Evolutionary conservation across 2,797 vertebrate species (phyloP), one percentile per base, ranked within the genome.

Genomic region (Cyprinella venusta): DNA sequence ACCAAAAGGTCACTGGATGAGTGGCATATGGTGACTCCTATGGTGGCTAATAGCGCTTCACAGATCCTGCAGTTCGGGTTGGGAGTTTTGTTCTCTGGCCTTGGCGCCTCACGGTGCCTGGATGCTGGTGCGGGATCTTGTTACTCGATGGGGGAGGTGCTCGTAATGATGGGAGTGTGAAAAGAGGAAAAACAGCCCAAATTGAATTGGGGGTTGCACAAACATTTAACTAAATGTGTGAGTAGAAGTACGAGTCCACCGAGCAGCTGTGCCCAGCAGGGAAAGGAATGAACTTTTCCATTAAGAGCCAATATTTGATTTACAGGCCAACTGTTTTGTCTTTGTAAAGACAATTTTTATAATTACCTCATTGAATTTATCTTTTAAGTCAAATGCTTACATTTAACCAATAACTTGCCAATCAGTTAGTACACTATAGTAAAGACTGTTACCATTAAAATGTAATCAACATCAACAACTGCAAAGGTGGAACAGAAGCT

Each of bases 111-210:
- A 50, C 71, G 77, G 65, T 79, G 77, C 79, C 74, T 79, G 50
- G 85, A 87, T 85, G 77, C 78, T 79, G 87, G 79, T 86, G 79
- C 21, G 30, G 80, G 88, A 87, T 88, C 86, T 33, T 82, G 83
- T 88, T 87, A 74, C 88, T 81, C 42, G 10, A 52, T 81, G 77
- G 80, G 86, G 84, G 86, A 86, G 70, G 88, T 79, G 79, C 69
- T 79, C 24, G n/a, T 69, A 85, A 64, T 76, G 61, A 59, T 81
- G 74, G 63, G 79, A 84, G 85, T 81, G 75, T 79, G 83, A 88
- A 79, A 82, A 75, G 81, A 87, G 83, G 82, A 83, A 88, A 90
- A 87, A 81, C 89, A 86, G 68, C 61, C 19, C 45, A 33, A 76
- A 83, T 85, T 50, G 45, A 86, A 64, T 45, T 72, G 71, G 84